phyloP scores from a whole-genome alignment of 2,888 invertebrate species.

The Noctua comes region DNA sequence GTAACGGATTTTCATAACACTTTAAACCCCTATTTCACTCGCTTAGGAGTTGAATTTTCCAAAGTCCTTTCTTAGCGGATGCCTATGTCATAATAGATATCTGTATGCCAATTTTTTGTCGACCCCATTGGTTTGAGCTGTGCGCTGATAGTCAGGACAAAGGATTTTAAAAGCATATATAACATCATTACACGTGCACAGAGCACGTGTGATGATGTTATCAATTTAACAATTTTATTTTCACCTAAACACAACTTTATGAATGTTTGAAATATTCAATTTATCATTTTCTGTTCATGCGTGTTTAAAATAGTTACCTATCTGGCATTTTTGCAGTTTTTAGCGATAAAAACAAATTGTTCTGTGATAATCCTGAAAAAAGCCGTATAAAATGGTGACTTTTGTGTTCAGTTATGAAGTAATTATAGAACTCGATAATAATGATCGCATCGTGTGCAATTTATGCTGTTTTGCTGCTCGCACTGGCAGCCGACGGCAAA shows the following conservation, averaged over 20 bases:
- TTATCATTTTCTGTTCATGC: no score
- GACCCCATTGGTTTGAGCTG: background rate
- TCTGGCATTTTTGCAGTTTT: background rate
- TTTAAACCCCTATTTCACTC: background rate
- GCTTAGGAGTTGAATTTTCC: background rate
- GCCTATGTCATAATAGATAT: background rate
- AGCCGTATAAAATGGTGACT: no score
- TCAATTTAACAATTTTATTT: background rate
- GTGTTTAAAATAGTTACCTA: no score
- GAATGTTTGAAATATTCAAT: no score
- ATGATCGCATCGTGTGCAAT: background rate
- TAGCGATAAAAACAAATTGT: background rate
- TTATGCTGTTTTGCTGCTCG: background rate
- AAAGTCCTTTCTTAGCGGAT: background rate
- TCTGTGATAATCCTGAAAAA: background rate
- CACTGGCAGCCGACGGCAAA: background rate
- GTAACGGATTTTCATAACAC: background rate
- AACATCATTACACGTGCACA: background rate
- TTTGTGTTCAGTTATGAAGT: background rate
- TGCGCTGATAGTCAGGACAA: background rate
- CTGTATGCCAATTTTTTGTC: background rate
- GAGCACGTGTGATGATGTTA: background rate
- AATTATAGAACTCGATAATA: background rate
- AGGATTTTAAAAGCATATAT: background rate
- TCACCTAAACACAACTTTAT: background rate